Conservation (phyloP, 2,797 vertebrate species). For the Girardinus metallicus region DNA sequence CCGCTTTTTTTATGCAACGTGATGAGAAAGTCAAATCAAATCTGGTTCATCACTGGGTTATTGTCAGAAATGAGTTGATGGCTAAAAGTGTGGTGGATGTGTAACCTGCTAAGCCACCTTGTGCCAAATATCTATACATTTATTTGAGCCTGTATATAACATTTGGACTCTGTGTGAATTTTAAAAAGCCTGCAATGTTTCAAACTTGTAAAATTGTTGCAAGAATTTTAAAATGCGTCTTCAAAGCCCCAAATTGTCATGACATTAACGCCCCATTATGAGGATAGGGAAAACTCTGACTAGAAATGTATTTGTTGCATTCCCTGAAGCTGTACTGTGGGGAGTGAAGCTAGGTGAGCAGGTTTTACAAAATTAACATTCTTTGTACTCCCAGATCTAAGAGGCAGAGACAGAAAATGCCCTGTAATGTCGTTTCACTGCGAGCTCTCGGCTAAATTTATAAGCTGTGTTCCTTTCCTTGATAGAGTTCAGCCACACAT, state of each 20-base stretch:
- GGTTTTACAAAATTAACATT: background rate
- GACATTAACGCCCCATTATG: background rate
- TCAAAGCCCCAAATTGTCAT: background rate
- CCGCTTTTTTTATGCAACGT: background rate
- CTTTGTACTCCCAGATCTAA: background rate
- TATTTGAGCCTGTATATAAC: background rate
- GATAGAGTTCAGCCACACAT: conserved; percentile 8
- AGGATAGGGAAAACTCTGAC: background rate
- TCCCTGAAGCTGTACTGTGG: background rate
- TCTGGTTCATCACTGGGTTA: background rate
- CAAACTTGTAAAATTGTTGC: background rate
- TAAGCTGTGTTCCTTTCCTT: conserved; percentile 19
- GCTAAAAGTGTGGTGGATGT: background rate
- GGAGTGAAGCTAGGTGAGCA: background rate
- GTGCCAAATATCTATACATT: background rate
- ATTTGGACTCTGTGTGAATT: background rate
- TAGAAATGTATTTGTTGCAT: background rate
- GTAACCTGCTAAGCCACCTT: background rate
- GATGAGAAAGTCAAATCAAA: background rate
- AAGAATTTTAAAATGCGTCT: background rate
- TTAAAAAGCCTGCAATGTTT: background rate
- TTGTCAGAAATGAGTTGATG: background rate
- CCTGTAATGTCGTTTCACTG: conserved; percentile 2
- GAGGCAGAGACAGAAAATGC: background rate
- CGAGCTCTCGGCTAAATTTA: conserved; percentile 34